A percentile compares a stretch with the other conserved stretches of the same genome.
Conservation (phyloP, 2,113 vertebrate species). For the Xyliphius kryptos region DNA sequence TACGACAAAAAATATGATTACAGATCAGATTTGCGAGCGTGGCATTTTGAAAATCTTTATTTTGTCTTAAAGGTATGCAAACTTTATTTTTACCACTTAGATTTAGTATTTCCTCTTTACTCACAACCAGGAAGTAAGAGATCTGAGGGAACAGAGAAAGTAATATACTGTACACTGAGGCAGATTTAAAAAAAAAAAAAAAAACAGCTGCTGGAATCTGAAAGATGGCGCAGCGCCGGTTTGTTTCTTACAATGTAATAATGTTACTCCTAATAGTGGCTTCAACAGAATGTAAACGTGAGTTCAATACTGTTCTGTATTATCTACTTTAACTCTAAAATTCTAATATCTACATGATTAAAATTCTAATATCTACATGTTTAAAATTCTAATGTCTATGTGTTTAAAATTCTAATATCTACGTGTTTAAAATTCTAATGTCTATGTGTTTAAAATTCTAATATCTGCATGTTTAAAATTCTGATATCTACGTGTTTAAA, state of each 20-base stretch:
- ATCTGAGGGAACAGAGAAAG: not conserved
- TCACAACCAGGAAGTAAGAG: constrained; percentile 7
- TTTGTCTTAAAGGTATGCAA: not conserved
- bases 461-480: no score
- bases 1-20: not conserved
- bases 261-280: constrained; percentile 1
- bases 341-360: no score
- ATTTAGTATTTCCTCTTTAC: constrained; percentile 7
- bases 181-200: no score
- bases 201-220: not conserved
- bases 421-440: no score
- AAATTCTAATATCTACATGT: no score
- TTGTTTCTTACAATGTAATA: not conserved
- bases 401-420: no score
- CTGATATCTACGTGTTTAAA: no score
- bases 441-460: no score
- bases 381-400: no score
- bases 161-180: no score
- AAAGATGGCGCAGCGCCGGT: not conserved
- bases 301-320: constrained; percentile 4
- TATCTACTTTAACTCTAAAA: no score
- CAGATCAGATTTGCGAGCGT: not conserved
- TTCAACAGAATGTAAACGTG: constrained; percentile 2
- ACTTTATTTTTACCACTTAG: not conserved
- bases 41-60: not conserved